These are phyloP conservation scores for Campopleginae sp. DNA, from an alignment of 2,888 invertebrate genomes.

Conservation along the genomic window DNA sequence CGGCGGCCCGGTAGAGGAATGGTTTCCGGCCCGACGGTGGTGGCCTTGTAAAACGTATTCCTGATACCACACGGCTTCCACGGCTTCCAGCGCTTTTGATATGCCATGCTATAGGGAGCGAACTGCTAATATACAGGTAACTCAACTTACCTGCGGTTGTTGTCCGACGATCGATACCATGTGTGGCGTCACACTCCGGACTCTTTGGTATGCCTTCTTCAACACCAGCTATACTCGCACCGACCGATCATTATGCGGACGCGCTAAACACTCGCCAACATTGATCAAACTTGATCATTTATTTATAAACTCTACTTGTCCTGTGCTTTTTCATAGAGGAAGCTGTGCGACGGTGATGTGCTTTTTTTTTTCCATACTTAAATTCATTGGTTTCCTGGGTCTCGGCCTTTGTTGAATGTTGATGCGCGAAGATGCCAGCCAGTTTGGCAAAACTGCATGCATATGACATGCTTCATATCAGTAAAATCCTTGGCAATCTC, in stretches of 20 bases:
- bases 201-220: too few species aligned
- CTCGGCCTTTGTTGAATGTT: neutral
- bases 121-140: conserved; percentile 35
- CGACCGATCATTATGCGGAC: neutral
- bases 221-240: conserved; percentile 3
- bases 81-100: conserved; percentile 41
- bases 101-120: conserved; percentile 20
- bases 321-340: too few species aligned
- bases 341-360: too few species aligned
- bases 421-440: neutral
- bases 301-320: neutral
- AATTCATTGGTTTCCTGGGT: too few species aligned
- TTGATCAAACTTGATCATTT: neutral
- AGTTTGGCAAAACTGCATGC: neutral
- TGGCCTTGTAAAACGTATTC: conserved; percentile 72
- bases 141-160: conserved; percentile 13
- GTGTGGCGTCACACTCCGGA: conserved; percentile 4
- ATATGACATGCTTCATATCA: conserved; percentile 25
- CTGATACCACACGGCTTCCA: conserved; percentile 61
- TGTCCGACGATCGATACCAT: conserved; percentile 49
- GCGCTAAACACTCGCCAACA: neutral
- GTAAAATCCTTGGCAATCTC: conserved; percentile 30
- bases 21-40: conserved; percentile 79
- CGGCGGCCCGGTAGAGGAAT: conserved; percentile 79
- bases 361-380: too few species aligned